Evolutionary conservation across 2,888 invertebrate species (phyloP).

Genomic region (Holacanthella duospinosa): DNA sequence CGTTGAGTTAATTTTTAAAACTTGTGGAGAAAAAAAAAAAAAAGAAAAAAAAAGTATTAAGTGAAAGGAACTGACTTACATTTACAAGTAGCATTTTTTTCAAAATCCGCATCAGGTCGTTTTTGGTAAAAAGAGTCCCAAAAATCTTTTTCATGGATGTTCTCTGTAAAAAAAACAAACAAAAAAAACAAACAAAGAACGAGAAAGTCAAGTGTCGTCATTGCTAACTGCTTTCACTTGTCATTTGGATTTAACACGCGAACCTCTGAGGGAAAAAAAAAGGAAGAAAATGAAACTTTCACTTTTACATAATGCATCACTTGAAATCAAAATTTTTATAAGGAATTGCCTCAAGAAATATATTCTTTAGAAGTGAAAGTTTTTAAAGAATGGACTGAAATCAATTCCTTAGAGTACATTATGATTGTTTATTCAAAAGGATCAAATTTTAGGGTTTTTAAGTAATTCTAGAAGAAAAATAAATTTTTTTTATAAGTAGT

Average conservation of each 20-base stretch:
- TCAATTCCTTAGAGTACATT: no score
- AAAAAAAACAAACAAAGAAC: background rate
- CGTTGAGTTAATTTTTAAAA: background rate
- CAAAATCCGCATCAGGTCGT: slow-evolving; percentile 32
- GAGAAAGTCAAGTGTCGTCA: background rate
- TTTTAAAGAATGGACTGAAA: no score
- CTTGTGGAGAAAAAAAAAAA: background rate
- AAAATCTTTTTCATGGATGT: slow-evolving; percentile 32
- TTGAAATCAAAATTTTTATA: background rate
- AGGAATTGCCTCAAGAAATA: no score
- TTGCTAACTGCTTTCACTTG: no score
- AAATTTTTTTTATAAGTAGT: no score
- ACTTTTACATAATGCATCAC: background rate
- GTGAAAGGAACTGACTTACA: no score
- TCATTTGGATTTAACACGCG: no score
- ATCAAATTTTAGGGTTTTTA: no score
- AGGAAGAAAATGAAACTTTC: background rate
- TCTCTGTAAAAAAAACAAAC: slow-evolving; percentile 17
- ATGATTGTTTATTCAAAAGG: no score
- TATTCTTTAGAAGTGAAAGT: no score
- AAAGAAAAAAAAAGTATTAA: no score
- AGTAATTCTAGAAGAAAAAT: no score
- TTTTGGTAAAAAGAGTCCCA: slow-evolving; percentile 35
- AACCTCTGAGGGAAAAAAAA: background rate
- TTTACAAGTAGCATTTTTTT: slow-evolving; percentile 26